Percentiles rank a stretch among this genome's conserved stretches.
Conservation (phyloP, 2,113 vertebrate genomes). For the Ageneiosus marmoratus region DNA sequence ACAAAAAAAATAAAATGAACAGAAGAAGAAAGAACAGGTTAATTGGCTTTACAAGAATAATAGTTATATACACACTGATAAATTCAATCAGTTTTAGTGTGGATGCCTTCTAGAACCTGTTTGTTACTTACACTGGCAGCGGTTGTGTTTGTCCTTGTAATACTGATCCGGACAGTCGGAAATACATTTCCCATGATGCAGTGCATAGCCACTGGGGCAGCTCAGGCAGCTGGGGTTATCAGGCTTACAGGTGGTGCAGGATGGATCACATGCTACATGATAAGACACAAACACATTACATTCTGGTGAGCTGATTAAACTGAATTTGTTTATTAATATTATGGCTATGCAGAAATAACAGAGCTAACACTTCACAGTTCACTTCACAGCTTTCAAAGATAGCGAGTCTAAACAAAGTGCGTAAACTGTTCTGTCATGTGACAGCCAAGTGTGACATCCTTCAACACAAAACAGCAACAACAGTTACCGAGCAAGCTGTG, state of each 20-base stretch:
- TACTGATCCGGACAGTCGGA: slow-evolving; percentile 75
- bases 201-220: slow-evolving; percentile 71
- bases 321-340: neutral
- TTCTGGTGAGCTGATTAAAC: neutral
- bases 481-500: neutral
- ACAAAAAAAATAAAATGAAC: neutral
- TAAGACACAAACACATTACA: neutral
- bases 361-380: slow-evolving; percentile 17
- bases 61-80: neutral
- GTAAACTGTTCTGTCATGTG: neutral
- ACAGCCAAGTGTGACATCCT: slow-evolving; percentile 5
- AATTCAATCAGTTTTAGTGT: neutral
- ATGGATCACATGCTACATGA: slow-evolving; percentile 80
- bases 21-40: neutral
- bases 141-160: slow-evolving; percentile 69
- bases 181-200: slow-evolving; percentile 81
- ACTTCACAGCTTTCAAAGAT: slow-evolving; percentile 32
- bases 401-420: slow-evolving; percentile 19
- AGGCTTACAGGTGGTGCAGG: slow-evolving; percentile 82
- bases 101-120: neutral
- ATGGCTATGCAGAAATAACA: neutral
- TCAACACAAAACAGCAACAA: slow-evolving; percentile 8
- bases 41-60: neutral
- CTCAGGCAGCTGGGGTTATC: slow-evolving; percentile 75
- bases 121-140: slow-evolving; percentile 80